These are phyloP conservation scores for Clamator glandarius DNA, from an alignment of 2,797 vertebrate species.

Conservation along the genomic window DNA sequence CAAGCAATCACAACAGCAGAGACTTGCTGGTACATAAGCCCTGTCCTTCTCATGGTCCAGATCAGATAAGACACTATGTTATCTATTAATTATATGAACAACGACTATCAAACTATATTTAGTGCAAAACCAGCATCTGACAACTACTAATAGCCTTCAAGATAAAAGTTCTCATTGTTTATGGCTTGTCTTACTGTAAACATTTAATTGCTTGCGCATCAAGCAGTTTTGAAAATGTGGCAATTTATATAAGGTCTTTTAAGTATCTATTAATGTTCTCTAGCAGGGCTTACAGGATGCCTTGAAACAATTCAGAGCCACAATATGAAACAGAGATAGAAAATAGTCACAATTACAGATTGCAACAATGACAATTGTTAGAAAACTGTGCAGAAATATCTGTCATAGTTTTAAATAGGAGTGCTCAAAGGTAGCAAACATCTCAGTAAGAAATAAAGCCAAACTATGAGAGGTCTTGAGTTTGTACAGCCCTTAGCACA, in stretches of 20 bases:
- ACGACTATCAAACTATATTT: neutral
- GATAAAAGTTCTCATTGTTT: neutral
- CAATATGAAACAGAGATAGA: neutral
- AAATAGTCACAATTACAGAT: neutral
- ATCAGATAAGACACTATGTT: neutral
- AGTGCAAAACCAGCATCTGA: neutral
- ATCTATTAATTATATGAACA: neutral
- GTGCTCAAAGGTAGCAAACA: neutral
- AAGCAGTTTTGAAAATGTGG: neutral
- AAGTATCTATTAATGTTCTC: neutral
- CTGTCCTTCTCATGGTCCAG: neutral
- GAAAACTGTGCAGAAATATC: neutral
- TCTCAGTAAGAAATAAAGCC: neutral
- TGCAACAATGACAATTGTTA: neutral
- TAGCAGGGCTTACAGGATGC: neutral
- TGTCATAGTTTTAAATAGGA: neutral
- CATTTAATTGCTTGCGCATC: neutral
- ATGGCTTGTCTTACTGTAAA: neutral
- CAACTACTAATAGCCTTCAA: neutral
- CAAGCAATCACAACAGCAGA: neutral
- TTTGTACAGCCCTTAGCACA: conserved; percentile 15
- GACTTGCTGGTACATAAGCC: neutral
- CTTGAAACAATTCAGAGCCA: neutral
- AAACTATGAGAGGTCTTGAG: neutral
- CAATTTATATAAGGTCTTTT: neutral